These are phyloP conservation scores for Castor canadensis DNA, from an alignment of 2,113 vertebrate species.

Conservation along the genomic window DNA sequence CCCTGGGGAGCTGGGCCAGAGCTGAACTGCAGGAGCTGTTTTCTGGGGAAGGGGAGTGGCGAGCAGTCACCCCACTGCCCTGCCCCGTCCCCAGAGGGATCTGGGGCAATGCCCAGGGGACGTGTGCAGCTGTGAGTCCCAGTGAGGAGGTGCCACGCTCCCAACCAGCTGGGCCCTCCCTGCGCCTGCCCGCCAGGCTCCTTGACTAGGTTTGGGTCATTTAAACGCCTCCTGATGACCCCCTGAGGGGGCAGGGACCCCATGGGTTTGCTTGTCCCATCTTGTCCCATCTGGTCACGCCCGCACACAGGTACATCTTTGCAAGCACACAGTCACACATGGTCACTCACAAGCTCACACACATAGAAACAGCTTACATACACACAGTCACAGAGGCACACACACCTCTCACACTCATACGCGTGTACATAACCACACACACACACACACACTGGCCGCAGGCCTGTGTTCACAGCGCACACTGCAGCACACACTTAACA, in stretches of 20 bases:
- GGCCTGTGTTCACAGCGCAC: too few species aligned
- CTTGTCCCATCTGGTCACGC: not conserved
- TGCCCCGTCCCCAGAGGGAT: slow-evolving; percentile 53
- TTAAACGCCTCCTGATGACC: slow-evolving; percentile 77
- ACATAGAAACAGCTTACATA: not conserved
- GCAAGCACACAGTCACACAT: not conserved
- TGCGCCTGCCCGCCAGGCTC: slow-evolving; percentile 70
- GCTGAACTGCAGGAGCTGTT: not conserved
- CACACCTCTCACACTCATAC: not conserved
- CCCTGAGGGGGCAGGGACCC: slow-evolving; percentile 67
- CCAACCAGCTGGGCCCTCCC: too few species aligned
- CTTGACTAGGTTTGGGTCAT: slow-evolving; percentile 68
- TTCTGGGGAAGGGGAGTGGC: not conserved
- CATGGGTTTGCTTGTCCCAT: slow-evolving; percentile 58
- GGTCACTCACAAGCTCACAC: not conserved
- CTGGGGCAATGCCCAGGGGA: slow-evolving; percentile 65
- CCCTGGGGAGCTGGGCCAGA: not conserved
- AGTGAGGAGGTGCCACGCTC: slow-evolving; percentile 59
- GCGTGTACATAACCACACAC: not conserved
- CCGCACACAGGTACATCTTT: not conserved
- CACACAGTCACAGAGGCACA: not conserved
- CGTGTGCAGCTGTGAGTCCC: slow-evolving; percentile 64
- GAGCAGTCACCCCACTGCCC: too few species aligned
- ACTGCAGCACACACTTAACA: not conserved
- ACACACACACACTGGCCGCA: not conserved